Evolutionary conservation across 2,113 vertebrate genomes (phyloP).

Genomic region (Guaruba guarouba): DNA sequence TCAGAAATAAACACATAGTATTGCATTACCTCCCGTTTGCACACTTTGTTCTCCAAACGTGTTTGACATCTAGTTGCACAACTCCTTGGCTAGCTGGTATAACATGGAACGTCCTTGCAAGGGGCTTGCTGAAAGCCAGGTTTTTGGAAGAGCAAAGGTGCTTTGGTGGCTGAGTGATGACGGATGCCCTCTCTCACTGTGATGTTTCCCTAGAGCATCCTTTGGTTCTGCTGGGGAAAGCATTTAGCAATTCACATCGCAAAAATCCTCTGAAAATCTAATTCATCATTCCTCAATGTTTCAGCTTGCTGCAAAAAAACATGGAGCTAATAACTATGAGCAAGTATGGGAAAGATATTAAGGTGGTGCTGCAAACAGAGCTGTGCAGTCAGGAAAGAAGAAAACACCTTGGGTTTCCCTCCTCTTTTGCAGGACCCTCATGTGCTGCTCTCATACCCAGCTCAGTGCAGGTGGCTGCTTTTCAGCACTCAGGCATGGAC

Average conservation of each 20-base stretch:
- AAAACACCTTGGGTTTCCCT: neutral
- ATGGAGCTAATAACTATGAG: neutral
- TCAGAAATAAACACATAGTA: neutral
- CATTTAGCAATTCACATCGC: accelerated
- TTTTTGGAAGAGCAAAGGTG: neutral
- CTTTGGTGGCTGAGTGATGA: neutral
- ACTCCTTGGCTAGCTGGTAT: neutral
- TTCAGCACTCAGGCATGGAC: neutral
- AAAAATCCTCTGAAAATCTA: neutral
- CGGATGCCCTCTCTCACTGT: neutral
- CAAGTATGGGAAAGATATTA: neutral
- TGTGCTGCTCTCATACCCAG: neutral
- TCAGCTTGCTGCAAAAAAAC: neutral
- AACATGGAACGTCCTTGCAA: neutral
- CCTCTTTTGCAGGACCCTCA: neutral
- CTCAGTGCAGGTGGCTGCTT: accelerated
- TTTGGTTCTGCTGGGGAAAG: neutral
- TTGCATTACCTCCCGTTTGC: neutral
- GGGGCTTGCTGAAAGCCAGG: neutral
- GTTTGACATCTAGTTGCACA: slow-evolving; percentile 18
- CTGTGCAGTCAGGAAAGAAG: neutral
- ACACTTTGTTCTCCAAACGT: neutral
- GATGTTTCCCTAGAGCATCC: neutral
- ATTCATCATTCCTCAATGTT: accelerated
- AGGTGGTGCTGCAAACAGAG: neutral